phyloP scores from a whole-genome alignment of 2,797 vertebrate genomes.

The Threskiornis aethiopicus region DNA sequence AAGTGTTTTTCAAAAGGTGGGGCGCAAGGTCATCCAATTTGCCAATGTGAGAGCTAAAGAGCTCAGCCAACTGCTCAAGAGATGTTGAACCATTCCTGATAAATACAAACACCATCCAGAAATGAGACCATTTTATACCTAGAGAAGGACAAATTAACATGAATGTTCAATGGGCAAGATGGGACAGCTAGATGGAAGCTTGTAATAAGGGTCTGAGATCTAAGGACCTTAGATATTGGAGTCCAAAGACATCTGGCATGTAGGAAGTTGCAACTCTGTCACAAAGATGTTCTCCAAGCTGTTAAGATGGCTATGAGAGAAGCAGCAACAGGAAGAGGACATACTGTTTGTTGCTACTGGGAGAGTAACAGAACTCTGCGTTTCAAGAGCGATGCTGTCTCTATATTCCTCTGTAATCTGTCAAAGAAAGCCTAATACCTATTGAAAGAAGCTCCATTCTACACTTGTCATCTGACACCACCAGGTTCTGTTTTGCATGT shows the following conservation, averaged over 20 bases:
- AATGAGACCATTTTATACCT: background rate
- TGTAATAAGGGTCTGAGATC: background rate
- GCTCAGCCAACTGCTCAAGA: background rate
- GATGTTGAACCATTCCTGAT: background rate
- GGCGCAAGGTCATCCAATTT: background rate
- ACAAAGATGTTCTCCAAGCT: background rate
- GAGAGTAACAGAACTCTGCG: background rate
- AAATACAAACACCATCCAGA: background rate
- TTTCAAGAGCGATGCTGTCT: background rate
- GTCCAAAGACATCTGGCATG: background rate
- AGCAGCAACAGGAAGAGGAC: background rate
- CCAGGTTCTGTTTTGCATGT: background rate
- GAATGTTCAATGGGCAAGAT: background rate
- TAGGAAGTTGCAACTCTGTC: background rate
- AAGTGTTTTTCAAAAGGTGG: background rate
- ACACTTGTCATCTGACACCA: background rate
- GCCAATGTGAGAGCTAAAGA: background rate
- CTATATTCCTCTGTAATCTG: background rate
- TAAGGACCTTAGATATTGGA: background rate
- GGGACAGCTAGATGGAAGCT: background rate
- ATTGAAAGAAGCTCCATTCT: background rate
- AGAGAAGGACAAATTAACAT: background rate
- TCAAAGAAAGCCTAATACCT: background rate
- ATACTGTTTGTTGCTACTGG: background rate
- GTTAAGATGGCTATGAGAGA: background rate